Conservation (phyloP, 92 coral and sea anemone genomes). For the Pocillopora grandis region DNA sequence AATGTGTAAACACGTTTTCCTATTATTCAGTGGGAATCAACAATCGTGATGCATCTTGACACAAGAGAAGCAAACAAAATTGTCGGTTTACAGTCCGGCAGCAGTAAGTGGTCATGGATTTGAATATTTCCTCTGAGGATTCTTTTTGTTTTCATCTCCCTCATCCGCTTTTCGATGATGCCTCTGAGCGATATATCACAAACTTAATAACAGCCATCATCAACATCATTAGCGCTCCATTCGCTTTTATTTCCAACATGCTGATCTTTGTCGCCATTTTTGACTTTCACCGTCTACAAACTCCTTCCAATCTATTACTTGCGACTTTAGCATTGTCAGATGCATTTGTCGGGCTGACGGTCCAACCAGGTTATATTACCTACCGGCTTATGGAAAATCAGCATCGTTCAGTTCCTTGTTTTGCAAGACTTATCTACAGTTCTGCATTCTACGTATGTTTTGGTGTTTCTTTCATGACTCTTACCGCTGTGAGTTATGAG, state of each 20-base stretch:
- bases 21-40: no score
- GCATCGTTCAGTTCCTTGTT: conserved; percentile 26
- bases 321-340: conserved; percentile 34
- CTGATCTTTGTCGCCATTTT: conserved; percentile 4
- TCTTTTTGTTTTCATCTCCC: background rate
- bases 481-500: conserved; percentile 43
- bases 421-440: background rate
- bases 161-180: background rate
- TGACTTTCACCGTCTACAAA: background rate
- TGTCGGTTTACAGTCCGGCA: no score
- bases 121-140: background rate
- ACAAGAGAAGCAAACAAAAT: no score
- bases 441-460: conserved; percentile 23
- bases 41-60: no score
- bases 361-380: conserved; percentile 34
- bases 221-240: background rate
- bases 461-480: conserved; percentile 27
- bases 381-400: conserved; percentile 40
- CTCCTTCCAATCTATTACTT: conserved; percentile 34
- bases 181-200: background rate
- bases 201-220: conserved; percentile 13
- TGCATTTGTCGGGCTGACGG: conserved; percentile 18
- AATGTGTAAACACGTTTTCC: no score
- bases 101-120: background rate
- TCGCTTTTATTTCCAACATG: background rate